Base-by-base conservation (phyloP, 2,888 invertebrate species). In the Heliconius charithonia region DNA sequence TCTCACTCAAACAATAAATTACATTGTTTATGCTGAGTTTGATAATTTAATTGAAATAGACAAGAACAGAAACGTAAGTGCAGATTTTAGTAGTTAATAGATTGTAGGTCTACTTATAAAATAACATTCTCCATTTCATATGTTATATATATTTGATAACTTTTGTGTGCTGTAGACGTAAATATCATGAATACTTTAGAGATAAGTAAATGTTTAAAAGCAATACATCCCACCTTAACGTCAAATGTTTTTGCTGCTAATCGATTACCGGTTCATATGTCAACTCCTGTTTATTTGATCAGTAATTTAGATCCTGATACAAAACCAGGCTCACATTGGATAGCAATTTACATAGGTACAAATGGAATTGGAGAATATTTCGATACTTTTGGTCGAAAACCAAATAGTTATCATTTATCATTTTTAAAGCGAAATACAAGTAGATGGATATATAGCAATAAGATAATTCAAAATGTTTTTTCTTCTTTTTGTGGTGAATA, bases 301-400 rank as follows among this genome's bases (percentile, higher is more conserved):
- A 90, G 92, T 91, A 91, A 88, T 91, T 90, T 87, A 84, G 81
- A 86, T 81, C 83, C 82, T 83, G 76, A 83, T 84, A 51, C 51
- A 51, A 51, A 3, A 29, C 29, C 29, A 29, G 3, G 29, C 29
- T 29, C 29, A 29, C 29, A 29, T 29, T 29, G 29, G 29, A 29
- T 29, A 29, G 29, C 29, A 29, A 29, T 29, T 29, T 29, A 29
- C 3, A 29, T 29, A 29, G 29, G 2, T 29, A 29, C 29, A 29
- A 29, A 29, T 29, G 29, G 29, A 29, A 29, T 29, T 29, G 4
- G 45, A 13, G 45, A 45, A 45, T 45, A 45, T 45, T 45, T 45
- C 45, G 45, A 45, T 45, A 45, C 32, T 32, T 32, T 32, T 32
- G 4, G 32, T 32, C 32, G 32, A 32, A 32, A 32, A 32, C 32